Evolutionary conservation across 2,888 invertebrate species (phyloP), one percentile per base, ranked within the genome.

Genomic region (Galeruca laticollis): DNA sequence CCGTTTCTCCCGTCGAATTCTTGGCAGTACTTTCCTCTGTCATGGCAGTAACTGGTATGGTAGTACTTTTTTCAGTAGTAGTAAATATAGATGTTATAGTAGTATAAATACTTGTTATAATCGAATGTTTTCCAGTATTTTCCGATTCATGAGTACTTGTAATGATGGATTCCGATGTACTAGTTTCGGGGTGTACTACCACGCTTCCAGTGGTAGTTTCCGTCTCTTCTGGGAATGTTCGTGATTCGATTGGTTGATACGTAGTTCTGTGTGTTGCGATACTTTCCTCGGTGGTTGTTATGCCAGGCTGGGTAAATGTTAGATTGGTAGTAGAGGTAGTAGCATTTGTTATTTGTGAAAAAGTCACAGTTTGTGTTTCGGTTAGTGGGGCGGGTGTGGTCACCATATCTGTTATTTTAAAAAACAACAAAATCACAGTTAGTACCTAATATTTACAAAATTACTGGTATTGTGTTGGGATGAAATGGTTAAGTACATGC

Each of bases 351-450:
- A 79, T 80, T 80, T 79, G 80, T 78, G 79, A 77, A 75, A 70
- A 69, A 73, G 76, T 78, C 80, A 79, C 79, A 73, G 78, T 77
- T 81, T 80, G 81, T 81, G 82, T 84, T 82, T 84, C 84, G 71
- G 83, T 85, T 85, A 85, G 84, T 85, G 84, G 82, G 82, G 82
- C 82, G 77, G 84, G 80, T 81, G 85, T 85, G 79, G 83, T 80
- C 76, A 80, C 84, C 82, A 82, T 81, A 84, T 86, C 86, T 85
- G 84, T 85, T 85, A 83, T 83, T 82, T 80, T 78, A 83, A 83
- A 26, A 83, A 83, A 80, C 77, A 82, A 80, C 79, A 78, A 47
- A 79, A 81, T 79, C 76, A 78, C 72, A 72, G 78, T 80, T 75
- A 79, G 78, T 78, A 67, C 63, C 71, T 73, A 77, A 77, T 78